Evolutionary conservation across 2,113 vertebrate species (phyloP), one percentile per base, ranked within the genome.

Genomic region (Gadus macrocephalus): DNA sequence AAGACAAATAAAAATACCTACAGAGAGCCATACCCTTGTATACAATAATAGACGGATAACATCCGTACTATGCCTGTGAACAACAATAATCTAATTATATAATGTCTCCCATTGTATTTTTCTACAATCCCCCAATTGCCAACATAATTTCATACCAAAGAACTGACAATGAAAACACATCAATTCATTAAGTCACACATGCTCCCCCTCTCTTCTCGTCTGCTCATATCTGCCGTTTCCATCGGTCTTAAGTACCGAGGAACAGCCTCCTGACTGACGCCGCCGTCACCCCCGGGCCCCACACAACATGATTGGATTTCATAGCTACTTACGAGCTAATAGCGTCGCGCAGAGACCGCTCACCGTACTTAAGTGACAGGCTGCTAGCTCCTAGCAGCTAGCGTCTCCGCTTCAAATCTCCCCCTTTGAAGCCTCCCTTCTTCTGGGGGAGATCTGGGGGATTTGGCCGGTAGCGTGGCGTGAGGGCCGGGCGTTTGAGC

Each of bases 251-350:
- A 58, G 53, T 66, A 12, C 25, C 55, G 73, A 76, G 69, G 78
- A 81, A 77, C 78, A 67, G 79, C 49, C 81, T 71, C 74, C 80
- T 81, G 82, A 81, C 85, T 77, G 42, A 78, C 80, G 92, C 85
- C 84, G 78, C 89, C 31, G 5, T 31, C 31, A 89, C 87, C 87
- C 91, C 90, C 69, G 70, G 89, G 89, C 90, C 87, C 84, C 12
- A 8, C 31, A 85, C 86, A 83, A 83, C 83, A 86, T 88, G 86
- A 92, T 89, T 93, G 88, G 91, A 89, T 92, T 93, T 93, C 88
- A 90, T 86, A 88, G 86, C 90, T 91, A 88, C 89, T 87, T 90
- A 87, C 82, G 66, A 83, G 81, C 87, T 92, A 91, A 90, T 72
- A 82, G 88, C 83, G 72, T 86, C 82, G 86, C 86, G 86, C 62